Percentiles rank a stretch among this genome's conserved stretches.
phyloP scores from a whole-genome alignment of 2,797 vertebrate species.

The Acrossocheilus fasciatus region DNA sequence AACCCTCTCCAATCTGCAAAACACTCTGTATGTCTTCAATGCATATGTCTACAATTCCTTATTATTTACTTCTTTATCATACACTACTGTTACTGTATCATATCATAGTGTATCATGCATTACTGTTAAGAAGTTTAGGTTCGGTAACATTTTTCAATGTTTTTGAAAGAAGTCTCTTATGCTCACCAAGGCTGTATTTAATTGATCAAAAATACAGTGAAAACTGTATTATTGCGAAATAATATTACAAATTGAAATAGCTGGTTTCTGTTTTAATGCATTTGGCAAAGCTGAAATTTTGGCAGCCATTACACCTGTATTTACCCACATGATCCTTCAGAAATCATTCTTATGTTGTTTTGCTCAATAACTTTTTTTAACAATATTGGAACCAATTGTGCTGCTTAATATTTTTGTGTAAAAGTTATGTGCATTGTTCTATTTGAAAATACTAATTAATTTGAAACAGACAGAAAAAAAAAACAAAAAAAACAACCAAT shows the following conservation, averaged over 20 bases:
- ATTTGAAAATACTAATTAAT: not conserved
- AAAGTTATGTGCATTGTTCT: not conserved
- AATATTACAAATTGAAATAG: not conserved
- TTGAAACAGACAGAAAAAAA: not conserved
- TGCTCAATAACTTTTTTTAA: no score
- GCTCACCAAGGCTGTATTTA: no score
- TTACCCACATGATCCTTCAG: not conserved
- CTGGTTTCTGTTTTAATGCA: not conserved
- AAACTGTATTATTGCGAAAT: not conserved
- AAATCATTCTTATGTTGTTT: not conserved
- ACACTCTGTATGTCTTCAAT: not conserved
- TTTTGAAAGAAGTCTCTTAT: no score
- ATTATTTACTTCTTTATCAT: not conserved
- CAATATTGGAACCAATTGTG: not conserved
- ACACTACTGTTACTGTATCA: not conserved
- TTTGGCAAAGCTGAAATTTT: not conserved
- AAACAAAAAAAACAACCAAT: no score
- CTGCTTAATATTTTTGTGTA: not conserved
- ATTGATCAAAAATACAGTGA: not conserved
- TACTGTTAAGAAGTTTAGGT: not conserved
- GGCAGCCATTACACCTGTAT: not conserved
- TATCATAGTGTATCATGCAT: not conserved
- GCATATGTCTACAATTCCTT: not conserved
- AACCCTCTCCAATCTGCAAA: not conserved
- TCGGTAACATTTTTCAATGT: not conserved